Conservation (phyloP, 2,113 vertebrate species). For the Vombatus ursinus region DNA sequence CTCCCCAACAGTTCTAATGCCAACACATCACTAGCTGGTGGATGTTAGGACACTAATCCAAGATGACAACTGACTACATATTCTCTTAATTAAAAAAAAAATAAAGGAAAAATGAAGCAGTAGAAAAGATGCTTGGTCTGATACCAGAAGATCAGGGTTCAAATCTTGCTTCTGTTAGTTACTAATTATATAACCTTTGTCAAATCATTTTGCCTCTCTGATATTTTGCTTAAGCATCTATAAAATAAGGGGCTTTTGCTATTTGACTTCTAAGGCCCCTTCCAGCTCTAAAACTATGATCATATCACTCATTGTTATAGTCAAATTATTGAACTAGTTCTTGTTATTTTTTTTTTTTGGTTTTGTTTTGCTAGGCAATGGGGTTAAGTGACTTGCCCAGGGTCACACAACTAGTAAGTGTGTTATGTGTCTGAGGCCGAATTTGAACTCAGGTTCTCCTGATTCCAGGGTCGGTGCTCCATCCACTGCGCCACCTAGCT, state of each 20-base stretch:
- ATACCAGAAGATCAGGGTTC: not conserved
- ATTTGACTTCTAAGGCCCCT: not conserved
- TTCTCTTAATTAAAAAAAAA: not conserved
- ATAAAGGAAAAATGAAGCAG: not conserved
- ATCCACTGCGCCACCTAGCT: too few relatives aligned
- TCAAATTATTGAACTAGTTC: not conserved
- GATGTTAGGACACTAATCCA: not conserved
- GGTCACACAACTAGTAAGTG: too few relatives aligned
- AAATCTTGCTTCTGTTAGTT: not conserved
- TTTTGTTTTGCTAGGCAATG: too few relatives aligned
- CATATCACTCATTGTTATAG: not conserved
- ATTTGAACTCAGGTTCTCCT: too few relatives aligned
- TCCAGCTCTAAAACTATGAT: not conserved
- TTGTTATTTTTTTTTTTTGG: too few relatives aligned
- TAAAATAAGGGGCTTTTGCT: not conserved
- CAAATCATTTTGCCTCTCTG: not conserved
- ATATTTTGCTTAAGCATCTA: not conserved
- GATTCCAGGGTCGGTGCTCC: too few relatives aligned
- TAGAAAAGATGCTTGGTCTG: not conserved
- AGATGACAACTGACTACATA: not conserved
- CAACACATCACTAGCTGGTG: not conserved
- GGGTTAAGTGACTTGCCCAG: too few relatives aligned
- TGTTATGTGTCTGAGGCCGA: too few relatives aligned
- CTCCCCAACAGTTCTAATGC: not conserved
- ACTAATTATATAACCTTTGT: not conserved